A percentile compares a stretch with the other conserved stretches of the same genome.
Conservation (phyloP, 2,888 invertebrate genomes). For the Fissipunctia ypsillon region DNA sequence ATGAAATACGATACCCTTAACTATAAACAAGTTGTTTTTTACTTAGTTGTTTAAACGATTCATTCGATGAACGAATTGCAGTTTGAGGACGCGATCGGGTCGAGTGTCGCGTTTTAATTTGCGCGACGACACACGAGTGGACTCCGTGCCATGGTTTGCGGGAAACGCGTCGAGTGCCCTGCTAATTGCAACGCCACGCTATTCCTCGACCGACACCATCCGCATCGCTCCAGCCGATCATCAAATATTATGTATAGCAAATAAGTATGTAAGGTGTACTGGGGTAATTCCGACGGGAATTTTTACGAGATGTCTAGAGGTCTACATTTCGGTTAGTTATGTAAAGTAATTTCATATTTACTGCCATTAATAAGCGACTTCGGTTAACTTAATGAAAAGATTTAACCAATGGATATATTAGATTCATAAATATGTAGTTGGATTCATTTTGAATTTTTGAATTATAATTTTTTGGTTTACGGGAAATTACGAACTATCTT, state of each 20-base stretch:
- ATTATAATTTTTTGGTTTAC: too few relatives aligned
- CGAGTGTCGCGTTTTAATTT: conserved; percentile 89
- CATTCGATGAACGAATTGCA: conserved; percentile 83
- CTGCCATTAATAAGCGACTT: too few relatives aligned
- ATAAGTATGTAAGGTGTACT: conserved; percentile 5
- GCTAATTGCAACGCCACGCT: conserved; percentile 88
- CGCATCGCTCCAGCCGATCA: conserved; percentile 73
- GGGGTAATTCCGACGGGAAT: too few relatives aligned
- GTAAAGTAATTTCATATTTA: too few relatives aligned
- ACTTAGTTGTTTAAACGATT: conserved; percentile 74
- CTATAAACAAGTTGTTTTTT: conserved; percentile 56
- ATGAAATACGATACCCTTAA: conserved; percentile 50
- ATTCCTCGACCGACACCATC: conserved; percentile 77
- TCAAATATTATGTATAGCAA: conserved; percentile 66
- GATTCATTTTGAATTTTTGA: too few relatives aligned
- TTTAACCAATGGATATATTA: too few relatives aligned
- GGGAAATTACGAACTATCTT: too few relatives aligned
- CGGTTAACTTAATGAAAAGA: too few relatives aligned
- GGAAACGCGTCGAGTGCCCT: conserved; percentile 85
- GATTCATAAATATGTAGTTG: too few relatives aligned
- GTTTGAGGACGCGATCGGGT: conserved; percentile 84
- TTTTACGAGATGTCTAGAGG: too few relatives aligned
- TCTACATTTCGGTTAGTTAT: too few relatives aligned
- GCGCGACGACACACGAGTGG: conserved; percentile 89
- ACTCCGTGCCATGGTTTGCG: conserved; percentile 82